These are phyloP conservation scores for Dorcus parallelipipedus DNA, from an alignment of 2,888 invertebrate species.

Conservation along the genomic window DNA sequence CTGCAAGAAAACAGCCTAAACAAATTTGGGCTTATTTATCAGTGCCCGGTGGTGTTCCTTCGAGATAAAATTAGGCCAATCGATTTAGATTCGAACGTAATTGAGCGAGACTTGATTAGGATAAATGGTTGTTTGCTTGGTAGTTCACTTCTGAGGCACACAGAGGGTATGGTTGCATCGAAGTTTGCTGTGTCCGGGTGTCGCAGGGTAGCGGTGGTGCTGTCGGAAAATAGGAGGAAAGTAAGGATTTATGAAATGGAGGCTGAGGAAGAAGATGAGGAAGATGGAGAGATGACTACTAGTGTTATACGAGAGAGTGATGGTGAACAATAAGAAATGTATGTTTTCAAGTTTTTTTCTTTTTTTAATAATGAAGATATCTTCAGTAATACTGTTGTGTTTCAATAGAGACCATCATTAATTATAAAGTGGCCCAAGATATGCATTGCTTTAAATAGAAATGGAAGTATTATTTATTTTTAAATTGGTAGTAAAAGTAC, in stretches of 20 bases:
- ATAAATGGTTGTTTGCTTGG: slow-evolving; percentile 57
- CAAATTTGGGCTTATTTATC: slow-evolving; percentile 34
- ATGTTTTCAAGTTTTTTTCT: too few species aligned
- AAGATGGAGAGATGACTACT: slow-evolving; percentile 57
- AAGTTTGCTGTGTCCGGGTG: slow-evolving; percentile 82
- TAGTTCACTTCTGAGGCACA: slow-evolving; percentile 54
- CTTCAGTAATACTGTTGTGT: too few species aligned
- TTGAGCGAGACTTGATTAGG: slow-evolving; percentile 46
- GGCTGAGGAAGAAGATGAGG: slow-evolving; percentile 87
- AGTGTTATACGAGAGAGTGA: slow-evolving; percentile 35
- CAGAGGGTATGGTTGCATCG: slow-evolving; percentile 66
- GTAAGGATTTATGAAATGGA: slow-evolving; percentile 88
- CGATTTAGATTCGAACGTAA: slow-evolving; percentile 19
- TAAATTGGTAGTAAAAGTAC: too few species aligned
- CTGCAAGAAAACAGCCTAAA: slow-evolving; percentile 54
- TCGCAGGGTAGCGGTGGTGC: slow-evolving; percentile 77
- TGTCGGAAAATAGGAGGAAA: slow-evolving; percentile 75
- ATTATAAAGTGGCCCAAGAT: too few species aligned
- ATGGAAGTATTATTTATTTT: too few species aligned
- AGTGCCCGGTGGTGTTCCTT: slow-evolving; percentile 32
- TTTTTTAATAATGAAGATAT: too few species aligned
- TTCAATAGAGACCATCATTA: too few species aligned
- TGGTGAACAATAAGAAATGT: neutral
- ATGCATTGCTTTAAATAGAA: too few species aligned
- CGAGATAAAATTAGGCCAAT: slow-evolving; percentile 40